These are phyloP conservation scores for Pelvicachromis taeniatus DNA, from an alignment of 2,113 vertebrate species.

Conservation along the genomic window DNA sequence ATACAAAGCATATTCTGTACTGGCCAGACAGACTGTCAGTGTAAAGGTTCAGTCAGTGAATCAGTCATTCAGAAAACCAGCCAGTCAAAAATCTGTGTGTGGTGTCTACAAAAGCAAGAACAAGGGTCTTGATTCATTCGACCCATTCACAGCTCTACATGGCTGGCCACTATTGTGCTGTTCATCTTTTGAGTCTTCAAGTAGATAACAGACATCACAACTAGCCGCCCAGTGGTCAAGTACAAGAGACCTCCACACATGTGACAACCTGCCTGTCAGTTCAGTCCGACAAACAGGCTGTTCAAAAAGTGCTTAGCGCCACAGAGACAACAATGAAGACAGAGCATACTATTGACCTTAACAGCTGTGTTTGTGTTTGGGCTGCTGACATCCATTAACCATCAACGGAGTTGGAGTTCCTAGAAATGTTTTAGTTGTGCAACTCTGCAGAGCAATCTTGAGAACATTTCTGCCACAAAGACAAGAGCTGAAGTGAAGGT, in stretches of 20 bases:
- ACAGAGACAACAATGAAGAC: not conserved
- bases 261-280: not conserved
- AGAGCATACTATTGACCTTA: not conserved
- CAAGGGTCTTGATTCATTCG: constrained; percentile 18
- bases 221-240: not conserved
- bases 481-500: not conserved
- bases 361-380: not conserved
- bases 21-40: not conserved
- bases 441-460: not conserved
- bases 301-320: not conserved
- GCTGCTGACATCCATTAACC: not conserved
- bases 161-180: not conserved
- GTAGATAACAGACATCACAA: not conserved
- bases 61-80: constrained; percentile 33
- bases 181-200: not conserved
- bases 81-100: constrained; percentile 6
- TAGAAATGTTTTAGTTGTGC: not conserved
- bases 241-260: not conserved
- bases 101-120: not conserved
- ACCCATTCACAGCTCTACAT: constrained; percentile 7
- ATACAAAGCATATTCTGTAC: constrained; percentile 19
- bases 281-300: not conserved
- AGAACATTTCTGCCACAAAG: not conserved
- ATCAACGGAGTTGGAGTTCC: not conserved
- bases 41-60: constrained; percentile 30